Evolutionary conservation across 2,888 invertebrate genomes (phyloP).

Genomic region (Archips xylosteana): DNA sequence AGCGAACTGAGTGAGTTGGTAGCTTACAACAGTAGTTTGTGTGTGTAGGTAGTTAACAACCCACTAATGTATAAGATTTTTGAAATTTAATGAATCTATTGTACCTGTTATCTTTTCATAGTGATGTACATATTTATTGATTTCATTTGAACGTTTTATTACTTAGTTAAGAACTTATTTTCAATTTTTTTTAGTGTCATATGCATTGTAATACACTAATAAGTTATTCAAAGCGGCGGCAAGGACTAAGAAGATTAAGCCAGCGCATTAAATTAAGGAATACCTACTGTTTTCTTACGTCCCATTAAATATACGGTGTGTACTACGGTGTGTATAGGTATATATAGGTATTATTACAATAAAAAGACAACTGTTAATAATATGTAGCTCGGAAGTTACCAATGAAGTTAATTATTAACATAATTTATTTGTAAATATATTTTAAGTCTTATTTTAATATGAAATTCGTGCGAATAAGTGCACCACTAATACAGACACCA

Average conservation of each 20-base stretch:
- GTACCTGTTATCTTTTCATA: conserved; percentile 13
- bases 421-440: conserved; percentile 11
- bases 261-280: too few relatives aligned
- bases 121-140: conserved; percentile 1
- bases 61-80: too few relatives aligned
- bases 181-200: not conserved
- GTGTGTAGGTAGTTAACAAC: too few relatives aligned
- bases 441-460: not conserved
- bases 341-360: too few relatives aligned
- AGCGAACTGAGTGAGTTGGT: too few relatives aligned
- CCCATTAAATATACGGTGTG: too few relatives aligned
- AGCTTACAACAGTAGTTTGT: too few relatives aligned
- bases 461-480: not conserved
- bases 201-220: too few relatives aligned
- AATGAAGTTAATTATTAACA: conserved; percentile 12
- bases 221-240: too few relatives aligned
- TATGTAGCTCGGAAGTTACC: not conserved
- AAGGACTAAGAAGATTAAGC: too few relatives aligned
- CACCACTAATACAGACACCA: not conserved
- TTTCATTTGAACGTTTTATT: not conserved
- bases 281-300: too few relatives aligned
- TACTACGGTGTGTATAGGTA: too few relatives aligned
- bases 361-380: not conserved
- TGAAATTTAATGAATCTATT: not conserved
- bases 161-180: not conserved